Conservation (phyloP, 1,140 invertebrate genomes). For the Pissodes strobi region DNA sequence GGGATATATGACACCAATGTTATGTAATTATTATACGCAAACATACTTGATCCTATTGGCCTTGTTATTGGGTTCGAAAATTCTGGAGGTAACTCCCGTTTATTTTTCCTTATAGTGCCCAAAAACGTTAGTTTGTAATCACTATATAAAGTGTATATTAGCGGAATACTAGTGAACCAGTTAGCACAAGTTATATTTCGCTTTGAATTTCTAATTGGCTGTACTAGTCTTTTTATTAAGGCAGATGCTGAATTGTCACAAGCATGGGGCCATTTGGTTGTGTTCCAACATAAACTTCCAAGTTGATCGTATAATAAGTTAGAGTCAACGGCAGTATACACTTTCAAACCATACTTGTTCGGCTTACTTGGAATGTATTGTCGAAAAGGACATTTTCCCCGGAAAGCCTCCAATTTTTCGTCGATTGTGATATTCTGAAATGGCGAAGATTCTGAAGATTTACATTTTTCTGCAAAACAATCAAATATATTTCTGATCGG, state of each 20-base stretch:
- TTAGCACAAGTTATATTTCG: conserved; percentile 30
- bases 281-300: conserved; percentile 36
- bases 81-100: conserved; percentile 17
- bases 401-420: conserved; percentile 28
- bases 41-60: conserved; percentile 7
- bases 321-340: conserved; percentile 33
- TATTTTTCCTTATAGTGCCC: conserved; percentile 35
- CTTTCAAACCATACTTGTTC: too few relatives aligned
- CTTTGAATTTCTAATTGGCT: too few relatives aligned
- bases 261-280: conserved; percentile 23
- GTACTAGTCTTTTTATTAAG: conserved; percentile 22
- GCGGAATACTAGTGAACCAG: conserved; percentile 5
- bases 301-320: conserved; percentile 30
- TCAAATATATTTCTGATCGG: conserved; percentile 20
- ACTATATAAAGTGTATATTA: conserved; percentile 13
- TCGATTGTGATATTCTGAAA: conserved; percentile 20
- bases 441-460: neutral
- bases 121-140: conserved; percentile 18
- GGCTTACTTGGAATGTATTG: too few relatives aligned
- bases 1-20: conserved; percentile 11
- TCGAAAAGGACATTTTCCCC: conserved; percentile 33
- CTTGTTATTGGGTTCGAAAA: conserved; percentile 4
- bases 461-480: conserved; percentile 16
- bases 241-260: neutral
- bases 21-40: too few relatives aligned